Evolutionary conservation across 2,888 invertebrate genomes (phyloP), one percentile per base, ranked within the genome.

Genomic region (Drosophila rubida): DNA sequence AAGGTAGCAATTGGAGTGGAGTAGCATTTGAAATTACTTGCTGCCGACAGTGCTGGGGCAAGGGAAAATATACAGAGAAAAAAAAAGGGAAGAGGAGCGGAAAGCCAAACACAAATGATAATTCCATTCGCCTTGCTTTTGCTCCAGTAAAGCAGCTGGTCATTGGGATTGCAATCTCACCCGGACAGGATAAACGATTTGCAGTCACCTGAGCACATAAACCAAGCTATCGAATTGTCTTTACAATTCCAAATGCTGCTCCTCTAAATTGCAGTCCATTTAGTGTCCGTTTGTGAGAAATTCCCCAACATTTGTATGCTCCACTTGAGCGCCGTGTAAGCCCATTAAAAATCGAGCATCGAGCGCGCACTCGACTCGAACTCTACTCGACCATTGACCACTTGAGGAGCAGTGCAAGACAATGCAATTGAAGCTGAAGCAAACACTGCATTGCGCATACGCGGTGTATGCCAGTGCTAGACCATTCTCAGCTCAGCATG

Each of bases 221-320:
- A 53, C 11, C 42, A 59, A 51, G 13, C 74, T 61, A 63, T 65
- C 58, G 57, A 63, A 76, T 63, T 69, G 76, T 76, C 72, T 76
- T 66, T 59, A 44, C 65, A 66, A 59, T 54, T 51, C 54, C 46
- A 58, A 71, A 67, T 68, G 46, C 37, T 39, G 39, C 9, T 27
- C 9, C 42, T 13, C 63, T 45, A 63, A 78, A 69, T 68, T 51
- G 58, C 69, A 61, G 64, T 70, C 70, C 59, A 80, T 69, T 71
- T 59, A 48, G 54, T 59, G 60, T 67, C 49, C 60, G 41, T 35
- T 63, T 49, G 41, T 65, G 50, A 67, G 27, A 75, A 64, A 75
- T 79, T 51, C 55, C 7, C 62, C 32, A 67, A 53, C 71, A 80
- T 79, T 79, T 80, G 72, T 78, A 75, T 73, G 72, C 78, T 49